Evolutionary conservation across 1,140 invertebrate genomes (phyloP).

Genomic region (Aplysia californica): DNA sequence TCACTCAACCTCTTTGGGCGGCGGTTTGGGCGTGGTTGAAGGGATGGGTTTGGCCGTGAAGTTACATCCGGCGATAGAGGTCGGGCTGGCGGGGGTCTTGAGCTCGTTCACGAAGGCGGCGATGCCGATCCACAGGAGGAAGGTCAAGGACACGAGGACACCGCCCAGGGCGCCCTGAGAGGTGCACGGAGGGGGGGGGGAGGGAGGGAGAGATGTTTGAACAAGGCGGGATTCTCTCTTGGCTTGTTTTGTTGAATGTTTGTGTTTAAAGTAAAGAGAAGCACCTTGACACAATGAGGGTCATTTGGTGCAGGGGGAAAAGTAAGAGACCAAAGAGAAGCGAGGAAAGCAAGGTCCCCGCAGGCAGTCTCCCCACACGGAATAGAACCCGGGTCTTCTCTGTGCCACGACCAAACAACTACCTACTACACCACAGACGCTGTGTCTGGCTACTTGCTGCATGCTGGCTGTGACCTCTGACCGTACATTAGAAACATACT

Average conservation of each 20-base stretch:
- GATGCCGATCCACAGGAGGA: slow-evolving; percentile 86
- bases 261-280: background rate
- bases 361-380: too few relatives aligned
- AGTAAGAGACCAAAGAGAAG: background rate
- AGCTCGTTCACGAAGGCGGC: slow-evolving; percentile 75
- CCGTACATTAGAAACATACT: background rate
- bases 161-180: slow-evolving; percentile 80
- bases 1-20: background rate
- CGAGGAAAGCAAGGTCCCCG: too few relatives aligned
- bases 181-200: background rate
- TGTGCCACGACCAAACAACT: too few relatives aligned
- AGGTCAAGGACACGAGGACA: slow-evolving; percentile 74
- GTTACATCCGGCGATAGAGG: slow-evolving; percentile 65
- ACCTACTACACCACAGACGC: too few relatives aligned
- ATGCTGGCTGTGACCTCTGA: too few relatives aligned
- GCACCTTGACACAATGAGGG: too few relatives aligned
- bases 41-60: slow-evolving; percentile 26
- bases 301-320: background rate
- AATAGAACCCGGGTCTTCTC: too few relatives aligned
- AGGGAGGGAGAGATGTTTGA: background rate
- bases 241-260: background rate
- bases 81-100: slow-evolving; percentile 76
- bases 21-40: slow-evolving; percentile 7
- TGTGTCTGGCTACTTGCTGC: too few relatives aligned
- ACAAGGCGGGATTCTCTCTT: background rate